Evolutionary conservation across 1,140 invertebrate species (phyloP).

Genomic region (Macrotrachela quadricornifera): DNA sequence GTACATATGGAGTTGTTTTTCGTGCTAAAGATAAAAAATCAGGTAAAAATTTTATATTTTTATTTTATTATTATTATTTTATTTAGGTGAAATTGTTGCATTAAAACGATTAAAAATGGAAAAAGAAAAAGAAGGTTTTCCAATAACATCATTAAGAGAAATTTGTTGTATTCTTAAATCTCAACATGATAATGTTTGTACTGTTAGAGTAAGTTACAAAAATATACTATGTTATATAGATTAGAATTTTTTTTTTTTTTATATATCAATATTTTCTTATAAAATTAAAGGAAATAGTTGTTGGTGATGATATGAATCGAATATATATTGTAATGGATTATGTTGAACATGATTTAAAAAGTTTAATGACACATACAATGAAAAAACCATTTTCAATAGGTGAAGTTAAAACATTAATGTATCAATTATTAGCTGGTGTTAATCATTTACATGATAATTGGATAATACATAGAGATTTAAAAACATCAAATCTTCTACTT

Average conservation of each 20-base stretch:
- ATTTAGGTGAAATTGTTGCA: conserved; percentile 69
- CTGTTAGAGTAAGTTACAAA: conserved; percentile 40
- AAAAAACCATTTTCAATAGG: conserved; percentile 39
- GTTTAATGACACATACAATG: conserved; percentile 82
- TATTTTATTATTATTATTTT: too few relatives aligned
- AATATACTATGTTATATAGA: not conserved
- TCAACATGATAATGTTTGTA: conserved; percentile 92
- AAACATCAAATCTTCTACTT: conserved; percentile 86
- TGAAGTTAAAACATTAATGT: conserved; percentile 85
- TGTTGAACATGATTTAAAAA: conserved; percentile 93
- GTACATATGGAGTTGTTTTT: conserved; percentile 71
- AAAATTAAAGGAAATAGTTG: conserved; percentile 74
- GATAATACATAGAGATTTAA: conserved; percentile 95
- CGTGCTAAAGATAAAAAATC: conserved; percentile 82
- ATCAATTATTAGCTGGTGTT: conserved; percentile 65
- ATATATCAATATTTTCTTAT: conserved; percentile 37
- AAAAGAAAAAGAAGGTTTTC: conserved; percentile 97
- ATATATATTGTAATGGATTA: conserved; percentile 99
- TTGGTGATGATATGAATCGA: conserved; percentile 97
- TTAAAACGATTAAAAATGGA: conserved; percentile 97
- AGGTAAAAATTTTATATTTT: conserved; percentile 9
- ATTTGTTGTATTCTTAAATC: conserved; percentile 91
- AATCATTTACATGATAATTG: conserved; percentile 92
- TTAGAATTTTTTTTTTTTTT: too few relatives aligned
- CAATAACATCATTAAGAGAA: conserved; percentile 89